Evolutionary conservation across 2,797 vertebrate genomes (phyloP).

Genomic region (Acipenser ruthenus): DNA sequence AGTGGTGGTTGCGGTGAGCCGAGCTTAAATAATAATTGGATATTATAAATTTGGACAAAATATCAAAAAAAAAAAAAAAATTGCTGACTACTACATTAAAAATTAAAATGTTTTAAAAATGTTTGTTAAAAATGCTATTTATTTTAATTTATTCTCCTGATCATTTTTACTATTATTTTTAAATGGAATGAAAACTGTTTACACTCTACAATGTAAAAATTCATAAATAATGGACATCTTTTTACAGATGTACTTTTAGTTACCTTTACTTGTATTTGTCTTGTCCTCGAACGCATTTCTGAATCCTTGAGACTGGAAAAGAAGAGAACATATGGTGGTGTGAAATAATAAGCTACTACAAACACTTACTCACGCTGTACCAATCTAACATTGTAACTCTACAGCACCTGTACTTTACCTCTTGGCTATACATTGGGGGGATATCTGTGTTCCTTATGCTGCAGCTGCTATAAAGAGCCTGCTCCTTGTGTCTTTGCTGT

Average conservation of each 20-base stretch:
- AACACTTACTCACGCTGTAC: conserved; percentile 59
- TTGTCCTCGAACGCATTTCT: conserved; percentile 25
- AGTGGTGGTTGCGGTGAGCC: no score
- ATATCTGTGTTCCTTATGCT: conserved; percentile 44
- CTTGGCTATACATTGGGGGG: conserved; percentile 27
- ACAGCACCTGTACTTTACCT: conserved; percentile 32
- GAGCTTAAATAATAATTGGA: no score
- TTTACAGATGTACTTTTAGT: no score
- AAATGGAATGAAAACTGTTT: conserved; percentile 38
- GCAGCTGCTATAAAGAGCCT: conserved; percentile 56
- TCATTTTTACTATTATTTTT: conserved; percentile 35
- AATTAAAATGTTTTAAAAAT: conserved; percentile 5
- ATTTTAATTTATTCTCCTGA: conserved; percentile 36
- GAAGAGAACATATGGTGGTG: conserved; percentile 39
- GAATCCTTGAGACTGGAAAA: conserved; percentile 36
- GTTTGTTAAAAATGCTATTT: conserved; percentile 11
- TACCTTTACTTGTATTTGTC: no score
- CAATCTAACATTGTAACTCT: conserved; percentile 43
- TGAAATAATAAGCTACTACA: conserved; percentile 40
- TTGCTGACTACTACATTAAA: no score
- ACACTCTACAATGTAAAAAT: conserved; percentile 50
- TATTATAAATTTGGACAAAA: no score
- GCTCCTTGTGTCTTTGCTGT: conserved; percentile 55
- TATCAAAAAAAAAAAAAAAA: no score
- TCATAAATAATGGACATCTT: conserved; percentile 36